These are phyloP conservation scores for Hassar affinis DNA, from an alignment of 2,113 vertebrate genomes.

Conservation along the genomic window DNA sequence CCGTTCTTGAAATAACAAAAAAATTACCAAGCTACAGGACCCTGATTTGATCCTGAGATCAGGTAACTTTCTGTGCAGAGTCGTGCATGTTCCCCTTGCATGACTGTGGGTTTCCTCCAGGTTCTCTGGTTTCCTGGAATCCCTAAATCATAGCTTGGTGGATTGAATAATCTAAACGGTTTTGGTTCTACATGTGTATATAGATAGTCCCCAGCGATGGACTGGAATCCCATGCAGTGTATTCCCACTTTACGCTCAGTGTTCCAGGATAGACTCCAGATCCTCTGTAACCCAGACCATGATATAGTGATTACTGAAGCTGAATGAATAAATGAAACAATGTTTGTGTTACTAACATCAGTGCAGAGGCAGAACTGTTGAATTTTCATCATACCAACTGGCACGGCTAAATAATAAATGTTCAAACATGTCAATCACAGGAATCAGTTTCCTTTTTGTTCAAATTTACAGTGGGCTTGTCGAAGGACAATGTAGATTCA, in stretches of 20 bases:
- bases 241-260: not conserved
- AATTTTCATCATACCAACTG: not conserved
- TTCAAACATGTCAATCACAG: not conserved
- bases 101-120: not conserved
- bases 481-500: slow-evolving; percentile 6
- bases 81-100: not conserved
- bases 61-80: not conserved
- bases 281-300: not conserved
- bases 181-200: not conserved
- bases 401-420: not conserved
- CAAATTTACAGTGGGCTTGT: not conserved
- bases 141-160: not conserved
- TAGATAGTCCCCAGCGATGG: not conserved
- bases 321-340: not conserved
- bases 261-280: not conserved
- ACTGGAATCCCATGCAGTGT: not conserved
- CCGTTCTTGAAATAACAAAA: not conserved
- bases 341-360: not conserved
- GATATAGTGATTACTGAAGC: not conserved
- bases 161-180: not conserved
- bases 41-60: not conserved
- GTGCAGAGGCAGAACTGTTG: not conserved
- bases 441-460: not conserved
- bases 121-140: not conserved
- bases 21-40: too few relatives aligned